Base-by-base conservation (phyloP, 2,113 vertebrate genomes). In the Hyperopisus bebe region DNA sequence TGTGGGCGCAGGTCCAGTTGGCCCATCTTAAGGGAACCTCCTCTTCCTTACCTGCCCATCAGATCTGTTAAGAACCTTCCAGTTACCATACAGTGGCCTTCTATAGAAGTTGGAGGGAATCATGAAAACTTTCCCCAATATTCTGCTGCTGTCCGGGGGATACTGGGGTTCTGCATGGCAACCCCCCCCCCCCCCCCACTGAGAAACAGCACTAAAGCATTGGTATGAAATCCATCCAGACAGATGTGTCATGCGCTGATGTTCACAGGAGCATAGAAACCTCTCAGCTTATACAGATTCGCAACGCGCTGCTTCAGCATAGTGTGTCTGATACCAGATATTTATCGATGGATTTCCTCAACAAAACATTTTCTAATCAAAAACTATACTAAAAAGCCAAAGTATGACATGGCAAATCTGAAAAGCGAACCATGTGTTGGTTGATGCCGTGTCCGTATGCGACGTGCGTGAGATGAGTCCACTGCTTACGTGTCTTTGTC, bases 401-500 rank as follows among this genome's bases (percentile, higher is more conserved):
- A 70, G 62, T 11, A 70, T 31, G n/a, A 31, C 62, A 70, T 11
- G 62, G 6, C 27, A 31, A 31, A 70, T 27, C 11, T 70, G n/a
- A 31, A 31, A 70, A 70, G 62, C n/a, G 11, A 27, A 66, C 58
- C 62, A 27, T 27, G 62, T 13, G 62, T 66, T 31, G n/a, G n/a
- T 27, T n/a, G 3, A 10, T 11, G 24, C 9, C 24, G n/a, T 27
- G 24, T 27, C 21, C 0, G 9, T 3, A 10, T 27, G n/a, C 0
- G 62, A 27, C 24, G 10, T 1, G 24, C n/a, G 62, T 11, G 62
- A 62, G 24, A 27, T 3, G n/a, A 10, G 24, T 3, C 58, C 8
- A 3, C 3, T 3, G 58, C n/a, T n/a, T 66, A 10, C 0, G 8
- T n/a, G 58, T 10, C 58, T 50, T 51, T 9, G 58, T n/a, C 62